Conservation (phyloP, 23 tunicate species). For the Diplosoma virens region DNA sequence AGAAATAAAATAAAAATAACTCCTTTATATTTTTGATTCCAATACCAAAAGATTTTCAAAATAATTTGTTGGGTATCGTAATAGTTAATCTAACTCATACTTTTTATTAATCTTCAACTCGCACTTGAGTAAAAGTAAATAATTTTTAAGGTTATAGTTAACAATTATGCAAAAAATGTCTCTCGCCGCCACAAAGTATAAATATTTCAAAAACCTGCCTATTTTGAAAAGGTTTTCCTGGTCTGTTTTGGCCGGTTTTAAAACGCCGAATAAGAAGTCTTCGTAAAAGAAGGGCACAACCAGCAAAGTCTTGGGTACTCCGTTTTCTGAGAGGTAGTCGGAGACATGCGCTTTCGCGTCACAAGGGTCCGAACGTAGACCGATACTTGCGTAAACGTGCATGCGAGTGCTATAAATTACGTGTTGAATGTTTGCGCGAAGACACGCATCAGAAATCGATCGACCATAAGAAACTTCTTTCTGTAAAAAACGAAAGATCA, state of each 20-base stretch:
- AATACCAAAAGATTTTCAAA: no score
- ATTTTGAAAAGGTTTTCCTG: slow-evolving; percentile 21
- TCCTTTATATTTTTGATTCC: no score
- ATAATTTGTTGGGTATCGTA: no score
- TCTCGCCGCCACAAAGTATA: no score
- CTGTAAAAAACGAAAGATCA: background rate
- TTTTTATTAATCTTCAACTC: no score
- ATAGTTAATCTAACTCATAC: no score
- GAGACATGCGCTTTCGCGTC: slow-evolving; percentile 68
- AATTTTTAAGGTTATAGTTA: no score
- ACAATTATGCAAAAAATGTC: no score
- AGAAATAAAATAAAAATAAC: no score
- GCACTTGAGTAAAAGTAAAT: no score
- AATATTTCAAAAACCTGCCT: slow-evolving; percentile 2
- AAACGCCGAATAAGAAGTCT: slow-evolving; percentile 49
- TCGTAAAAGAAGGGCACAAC: slow-evolving; percentile 58
- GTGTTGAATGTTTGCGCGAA: slow-evolving; percentile 5
- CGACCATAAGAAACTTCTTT: slow-evolving; percentile 51
- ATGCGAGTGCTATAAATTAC: slow-evolving; percentile 45
- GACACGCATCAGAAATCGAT: slow-evolving; percentile 44
- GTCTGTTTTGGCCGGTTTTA: slow-evolving; percentile 26
- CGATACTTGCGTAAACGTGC: slow-evolving; percentile 54
- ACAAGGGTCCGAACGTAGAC: slow-evolving; percentile 53
- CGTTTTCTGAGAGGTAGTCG: slow-evolving; percentile 35
- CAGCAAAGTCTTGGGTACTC: slow-evolving; percentile 26